Conservation (phyloP, 2,797 vertebrate species). For the Benthosema pterotum region DNA sequence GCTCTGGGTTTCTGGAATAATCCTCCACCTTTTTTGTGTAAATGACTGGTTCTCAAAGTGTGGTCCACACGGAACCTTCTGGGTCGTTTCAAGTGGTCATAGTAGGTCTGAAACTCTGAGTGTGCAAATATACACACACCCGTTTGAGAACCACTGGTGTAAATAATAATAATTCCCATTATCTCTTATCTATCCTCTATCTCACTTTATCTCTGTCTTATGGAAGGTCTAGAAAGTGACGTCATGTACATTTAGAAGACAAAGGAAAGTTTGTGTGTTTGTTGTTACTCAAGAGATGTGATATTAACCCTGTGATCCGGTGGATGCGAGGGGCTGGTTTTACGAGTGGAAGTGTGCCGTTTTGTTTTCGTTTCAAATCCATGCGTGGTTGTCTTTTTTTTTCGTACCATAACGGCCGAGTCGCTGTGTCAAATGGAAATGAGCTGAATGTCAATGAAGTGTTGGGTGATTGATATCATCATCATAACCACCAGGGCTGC, state of each 20-base stretch:
- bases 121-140: too few relatives aligned
- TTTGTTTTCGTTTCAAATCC: neutral
- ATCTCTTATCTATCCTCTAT: slow-evolving; percentile 15
- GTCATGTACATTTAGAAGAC: slow-evolving; percentile 34
- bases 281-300: neutral
- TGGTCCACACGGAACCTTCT: too few relatives aligned
- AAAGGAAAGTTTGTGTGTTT: slow-evolving; percentile 12
- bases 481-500: neutral
- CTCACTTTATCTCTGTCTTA: slow-evolving; percentile 16
- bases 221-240: slow-evolving; percentile 23
- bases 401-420: too few relatives aligned
- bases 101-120: too few relatives aligned
- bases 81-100: too few relatives aligned
- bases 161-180: slow-evolving; percentile 5
- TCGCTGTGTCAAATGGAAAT: too few relatives aligned
- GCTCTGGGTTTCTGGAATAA: slow-evolving; percentile 46
- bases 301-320: neutral
- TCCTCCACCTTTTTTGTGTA: slow-evolving; percentile 46
- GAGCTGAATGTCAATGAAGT: neutral
- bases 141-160: neutral
- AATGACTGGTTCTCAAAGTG: slow-evolving; percentile 38
- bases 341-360: neutral
- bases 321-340: neutral
- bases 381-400: neutral
- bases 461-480: neutral